These are phyloP conservation scores for Horisme vitalbata DNA, from an alignment of 2,888 invertebrate species.

Conservation along the genomic window DNA sequence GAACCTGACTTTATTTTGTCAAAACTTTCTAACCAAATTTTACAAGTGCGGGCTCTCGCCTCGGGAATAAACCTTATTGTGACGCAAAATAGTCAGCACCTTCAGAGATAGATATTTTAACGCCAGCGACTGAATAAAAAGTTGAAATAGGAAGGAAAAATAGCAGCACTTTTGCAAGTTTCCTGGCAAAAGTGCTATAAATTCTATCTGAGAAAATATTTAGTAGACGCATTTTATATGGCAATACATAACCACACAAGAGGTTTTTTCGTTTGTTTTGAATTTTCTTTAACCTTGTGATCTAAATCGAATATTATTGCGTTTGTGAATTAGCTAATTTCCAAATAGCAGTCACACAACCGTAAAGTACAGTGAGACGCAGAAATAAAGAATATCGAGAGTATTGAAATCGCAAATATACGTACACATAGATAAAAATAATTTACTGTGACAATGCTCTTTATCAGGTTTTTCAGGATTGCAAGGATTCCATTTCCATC, in stretches of 20 bases:
- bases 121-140: constrained; percentile 44
- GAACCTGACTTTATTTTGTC: constrained; percentile 10
- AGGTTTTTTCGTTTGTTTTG: background rate
- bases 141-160: constrained; percentile 42
- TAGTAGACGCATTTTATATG: constrained; percentile 37
- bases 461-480: too few species aligned
- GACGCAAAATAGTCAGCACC: constrained; percentile 47
- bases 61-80: constrained; percentile 57
- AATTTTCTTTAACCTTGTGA: too few species aligned
- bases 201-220: constrained; percentile 37
- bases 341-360: too few species aligned
- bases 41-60: constrained; percentile 42
- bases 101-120: constrained; percentile 43
- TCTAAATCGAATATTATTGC: too few species aligned
- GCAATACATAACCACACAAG: constrained; percentile 30
- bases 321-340: too few species aligned
- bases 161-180: constrained; percentile 26
- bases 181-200: constrained; percentile 36
- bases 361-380: too few species aligned
- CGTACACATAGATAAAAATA: too few species aligned
- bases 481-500: too few species aligned
- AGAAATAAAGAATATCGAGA: too few species aligned
- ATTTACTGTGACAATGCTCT: too few species aligned
- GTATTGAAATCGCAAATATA: too few species aligned
- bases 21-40: constrained; percentile 58